A percentile compares a stretch with the other conserved stretches of the same genome.
These are phyloP conservation scores for Catharus bicknelli DNA, from an alignment of 2,113 vertebrate genomes.

Conservation along the genomic window DNA sequence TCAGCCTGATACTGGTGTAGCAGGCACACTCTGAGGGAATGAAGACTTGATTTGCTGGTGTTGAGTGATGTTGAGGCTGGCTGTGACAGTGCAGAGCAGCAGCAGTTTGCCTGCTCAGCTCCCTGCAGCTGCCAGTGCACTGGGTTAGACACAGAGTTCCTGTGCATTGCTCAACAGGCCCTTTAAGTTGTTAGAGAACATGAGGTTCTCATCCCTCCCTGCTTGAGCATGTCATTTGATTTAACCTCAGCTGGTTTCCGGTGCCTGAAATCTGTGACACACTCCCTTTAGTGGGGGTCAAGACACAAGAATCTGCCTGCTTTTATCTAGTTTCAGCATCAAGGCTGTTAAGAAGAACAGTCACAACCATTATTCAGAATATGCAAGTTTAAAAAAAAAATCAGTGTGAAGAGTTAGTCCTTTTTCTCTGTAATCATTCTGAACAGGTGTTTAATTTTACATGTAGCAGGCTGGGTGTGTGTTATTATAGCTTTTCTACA, in stretches of 20 bases:
- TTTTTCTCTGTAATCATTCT: neutral
- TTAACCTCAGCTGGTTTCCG: neutral
- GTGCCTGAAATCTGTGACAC: neutral
- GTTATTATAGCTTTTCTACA: neutral
- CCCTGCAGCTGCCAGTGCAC: rapidly evolving
- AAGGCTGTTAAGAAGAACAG: neutral
- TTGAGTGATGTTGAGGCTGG: neutral
- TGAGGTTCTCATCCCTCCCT: neutral
- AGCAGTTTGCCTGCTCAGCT: neutral
- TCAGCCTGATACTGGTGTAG: neutral
- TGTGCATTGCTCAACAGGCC: neutral
- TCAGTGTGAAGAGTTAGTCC: neutral
- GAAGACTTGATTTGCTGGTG: neutral
- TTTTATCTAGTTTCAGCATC: neutral
- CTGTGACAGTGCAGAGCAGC: neutral
- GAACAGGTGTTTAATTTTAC: neutral
- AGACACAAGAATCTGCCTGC: neutral
- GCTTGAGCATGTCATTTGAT: neutral
- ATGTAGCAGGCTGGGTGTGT: neutral
- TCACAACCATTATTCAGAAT: neutral
- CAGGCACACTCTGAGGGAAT: neutral
- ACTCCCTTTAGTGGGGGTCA: neutral
- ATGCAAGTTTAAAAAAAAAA: neutral
- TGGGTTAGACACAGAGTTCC: neutral
- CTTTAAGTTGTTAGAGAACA: neutral